Conservation (phyloP, 2,888 invertebrate species). For the Pinctada fucata region DNA sequence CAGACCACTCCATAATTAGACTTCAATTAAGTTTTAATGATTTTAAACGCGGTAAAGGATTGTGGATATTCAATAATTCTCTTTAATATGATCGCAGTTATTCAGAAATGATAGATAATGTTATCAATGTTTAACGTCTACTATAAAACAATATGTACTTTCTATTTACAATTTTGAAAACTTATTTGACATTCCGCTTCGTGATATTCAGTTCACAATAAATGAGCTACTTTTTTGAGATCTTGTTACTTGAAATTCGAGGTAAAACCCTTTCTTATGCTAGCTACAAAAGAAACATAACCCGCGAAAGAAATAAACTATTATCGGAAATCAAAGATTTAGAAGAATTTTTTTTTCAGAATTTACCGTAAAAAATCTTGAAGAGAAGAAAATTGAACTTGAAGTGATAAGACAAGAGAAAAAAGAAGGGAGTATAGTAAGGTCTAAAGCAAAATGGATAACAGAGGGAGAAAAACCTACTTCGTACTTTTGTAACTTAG, state of each 20-base stretch:
- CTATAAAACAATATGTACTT: too few relatives aligned
- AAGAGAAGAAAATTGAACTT: background rate
- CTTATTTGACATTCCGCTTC: too few relatives aligned
- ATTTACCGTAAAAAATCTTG: background rate
- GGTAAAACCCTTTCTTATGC: too few relatives aligned
- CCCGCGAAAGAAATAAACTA: too few relatives aligned
- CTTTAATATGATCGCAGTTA: conserved; percentile 1
- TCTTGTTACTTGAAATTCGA: too few relatives aligned
- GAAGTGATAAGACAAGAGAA: background rate
- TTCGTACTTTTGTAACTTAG: too few relatives aligned
- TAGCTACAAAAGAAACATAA: conserved; percentile 12
- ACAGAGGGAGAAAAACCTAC: background rate
- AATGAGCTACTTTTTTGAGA: conserved; percentile 31
- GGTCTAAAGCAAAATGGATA: too few relatives aligned
- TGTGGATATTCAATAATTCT: conserved; percentile 22
- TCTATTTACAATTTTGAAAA: too few relatives aligned
- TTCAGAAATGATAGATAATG: too few relatives aligned
- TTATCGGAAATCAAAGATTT: background rate
- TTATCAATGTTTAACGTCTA: too few relatives aligned
- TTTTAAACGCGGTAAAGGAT: conserved; percentile 3
- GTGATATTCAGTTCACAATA: conserved; percentile 25
- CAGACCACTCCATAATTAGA: conserved; percentile 24
- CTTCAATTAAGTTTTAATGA: conserved; percentile 14
- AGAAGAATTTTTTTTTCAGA: conserved; percentile 3
- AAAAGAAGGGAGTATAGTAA: background rate